These are phyloP conservation scores for Anguilla marmorata DNA, from an alignment of 2,797 vertebrate genomes.

Conservation along the genomic window DNA sequence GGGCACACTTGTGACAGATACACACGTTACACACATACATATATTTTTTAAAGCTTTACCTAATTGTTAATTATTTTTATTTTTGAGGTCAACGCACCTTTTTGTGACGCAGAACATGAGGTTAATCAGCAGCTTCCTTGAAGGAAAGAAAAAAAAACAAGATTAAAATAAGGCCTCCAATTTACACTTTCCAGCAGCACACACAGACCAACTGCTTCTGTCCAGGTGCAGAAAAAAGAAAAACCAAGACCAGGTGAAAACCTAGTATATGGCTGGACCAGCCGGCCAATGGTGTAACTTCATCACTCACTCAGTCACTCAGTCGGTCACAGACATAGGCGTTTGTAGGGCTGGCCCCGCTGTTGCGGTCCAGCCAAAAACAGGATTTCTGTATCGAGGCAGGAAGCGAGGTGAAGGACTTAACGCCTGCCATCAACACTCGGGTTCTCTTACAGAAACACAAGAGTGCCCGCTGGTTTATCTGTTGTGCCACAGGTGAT, in stretches of 20 bases:
- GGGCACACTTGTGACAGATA: neutral
- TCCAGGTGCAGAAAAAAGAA: neutral
- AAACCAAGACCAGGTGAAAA: too few relatives aligned
- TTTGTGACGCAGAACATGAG: neutral
- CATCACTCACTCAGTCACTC: too few relatives aligned
- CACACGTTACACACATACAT: neutral
- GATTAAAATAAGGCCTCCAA: constrained; percentile 3
- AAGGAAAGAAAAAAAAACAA: neutral
- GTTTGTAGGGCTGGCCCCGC: too few relatives aligned
- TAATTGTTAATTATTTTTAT: neutral
- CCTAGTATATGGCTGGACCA: too few relatives aligned
- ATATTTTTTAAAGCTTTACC: neutral
- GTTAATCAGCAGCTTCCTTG: neutral
- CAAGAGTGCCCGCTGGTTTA: neutral
- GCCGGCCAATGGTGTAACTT: too few relatives aligned
- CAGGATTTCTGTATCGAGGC: neutral
- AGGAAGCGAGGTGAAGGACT: neutral
- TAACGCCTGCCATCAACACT: neutral
- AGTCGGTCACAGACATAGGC: too few relatives aligned
- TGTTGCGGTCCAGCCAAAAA: too few relatives aligned
- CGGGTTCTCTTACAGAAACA: neutral
- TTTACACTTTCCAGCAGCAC: constrained; percentile 43
- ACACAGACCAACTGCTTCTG: constrained; percentile 25
- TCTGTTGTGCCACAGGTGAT: neutral
- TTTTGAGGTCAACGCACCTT: neutral